phyloP scores from a whole-genome alignment of 1,140 invertebrate species.

The Cepaea nemoralis region DNA sequence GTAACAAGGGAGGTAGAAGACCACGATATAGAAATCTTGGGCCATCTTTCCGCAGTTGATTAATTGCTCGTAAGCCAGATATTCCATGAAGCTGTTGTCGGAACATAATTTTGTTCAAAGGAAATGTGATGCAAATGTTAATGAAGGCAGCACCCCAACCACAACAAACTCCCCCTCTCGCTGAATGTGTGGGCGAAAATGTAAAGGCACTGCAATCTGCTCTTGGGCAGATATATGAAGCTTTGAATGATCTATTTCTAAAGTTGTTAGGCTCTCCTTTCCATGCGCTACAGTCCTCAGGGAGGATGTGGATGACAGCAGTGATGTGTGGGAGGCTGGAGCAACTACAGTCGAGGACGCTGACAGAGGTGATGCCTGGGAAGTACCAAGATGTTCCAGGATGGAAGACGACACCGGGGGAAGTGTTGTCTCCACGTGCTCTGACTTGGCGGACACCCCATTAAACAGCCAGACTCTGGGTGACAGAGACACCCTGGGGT shows the following conservation, averaged over 20 bases:
- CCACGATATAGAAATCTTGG: conserved; percentile 89
- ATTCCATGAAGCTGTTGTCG: conserved; percentile 84
- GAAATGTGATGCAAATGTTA: conserved; percentile 93
- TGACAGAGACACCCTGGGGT: too few species aligned
- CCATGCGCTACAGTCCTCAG: not conserved
- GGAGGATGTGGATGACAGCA: not conserved
- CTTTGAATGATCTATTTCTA: not conserved
- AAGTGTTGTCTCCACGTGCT: not conserved
- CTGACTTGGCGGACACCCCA: not conserved
- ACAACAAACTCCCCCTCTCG: conserved; percentile 84
- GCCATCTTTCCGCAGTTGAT: conserved; percentile 84
- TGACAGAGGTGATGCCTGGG: not conserved
- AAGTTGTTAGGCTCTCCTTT: not conserved
- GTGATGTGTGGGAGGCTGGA: not conserved
- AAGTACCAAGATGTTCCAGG: not conserved
- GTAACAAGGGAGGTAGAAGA: conserved; percentile 91
- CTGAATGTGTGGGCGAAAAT: not conserved
- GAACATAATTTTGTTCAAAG: conserved; percentile 97
- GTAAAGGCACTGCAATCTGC: not conserved
- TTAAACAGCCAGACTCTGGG: not conserved
- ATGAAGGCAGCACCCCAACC: conserved; percentile 94
- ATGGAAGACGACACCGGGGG: not conserved
- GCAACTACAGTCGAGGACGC: not conserved
- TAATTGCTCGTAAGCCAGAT: conserved; percentile 65
- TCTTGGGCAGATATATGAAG: not conserved